Percentiles rank a stretch among this genome's conserved stretches.
Evolutionary conservation across 2,113 vertebrate genomes (phyloP).

Genomic region (Hirundichthys speculiger): DNA sequence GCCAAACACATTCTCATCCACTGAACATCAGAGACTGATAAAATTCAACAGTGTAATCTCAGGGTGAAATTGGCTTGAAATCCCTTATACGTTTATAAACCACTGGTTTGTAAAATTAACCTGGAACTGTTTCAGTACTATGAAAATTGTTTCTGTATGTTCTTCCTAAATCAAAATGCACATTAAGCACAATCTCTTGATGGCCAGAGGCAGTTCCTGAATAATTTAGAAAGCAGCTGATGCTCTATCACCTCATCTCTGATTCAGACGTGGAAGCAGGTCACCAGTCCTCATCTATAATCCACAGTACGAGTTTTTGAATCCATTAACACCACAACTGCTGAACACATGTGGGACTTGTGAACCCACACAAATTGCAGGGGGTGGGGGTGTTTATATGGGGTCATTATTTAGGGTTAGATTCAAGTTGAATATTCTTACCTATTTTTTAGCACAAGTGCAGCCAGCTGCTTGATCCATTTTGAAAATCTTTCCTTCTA

Average conservation of each 20-base stretch:
- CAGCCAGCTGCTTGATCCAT: neutral
- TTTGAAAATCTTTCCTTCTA: neutral
- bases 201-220: constrained; percentile 36
- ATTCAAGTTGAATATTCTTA: neutral
- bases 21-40: neutral
- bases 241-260: constrained; percentile 49
- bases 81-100: constrained; percentile 12
- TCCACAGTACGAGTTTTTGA: constrained; percentile 36
- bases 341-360: neutral
- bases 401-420: neutral
- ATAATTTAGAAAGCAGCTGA: constrained; percentile 56
- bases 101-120: constrained; percentile 52
- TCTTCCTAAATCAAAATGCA: constrained; percentile 39
- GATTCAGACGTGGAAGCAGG: constrained; percentile 59
- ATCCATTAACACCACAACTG: constrained; percentile 47
- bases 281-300: constrained; percentile 56
- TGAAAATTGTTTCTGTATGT: constrained; percentile 25
- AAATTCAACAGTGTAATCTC: neutral
- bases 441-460: neutral
- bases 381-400: neutral
- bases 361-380: constrained; percentile 2
- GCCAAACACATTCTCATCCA: neutral
- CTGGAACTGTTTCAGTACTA: constrained; percentile 26
- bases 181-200: constrained; percentile 4
- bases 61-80: constrained; percentile 25